Evolutionary conservation across 1,140 invertebrate species (phyloP).

Genomic region (Thaumetopoea pityocampa): DNA sequence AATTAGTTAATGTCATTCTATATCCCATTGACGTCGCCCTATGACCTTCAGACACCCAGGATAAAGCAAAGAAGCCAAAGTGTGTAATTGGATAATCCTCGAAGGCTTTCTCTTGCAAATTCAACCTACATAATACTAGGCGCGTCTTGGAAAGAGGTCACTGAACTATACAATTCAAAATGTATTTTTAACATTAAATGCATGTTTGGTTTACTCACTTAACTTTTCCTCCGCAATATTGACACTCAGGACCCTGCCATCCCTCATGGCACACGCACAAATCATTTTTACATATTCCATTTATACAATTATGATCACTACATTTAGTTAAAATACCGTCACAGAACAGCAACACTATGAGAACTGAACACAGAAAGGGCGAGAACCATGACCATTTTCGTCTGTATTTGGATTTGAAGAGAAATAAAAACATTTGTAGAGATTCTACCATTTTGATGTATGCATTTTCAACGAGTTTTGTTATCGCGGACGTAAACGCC

Average conservation of each 20-base stretch:
- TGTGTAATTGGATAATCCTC: slow-evolving; percentile 69
- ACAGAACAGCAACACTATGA: slow-evolving; percentile 75
- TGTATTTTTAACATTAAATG: slow-evolving; percentile 16
- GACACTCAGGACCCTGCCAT: slow-evolving; percentile 92
- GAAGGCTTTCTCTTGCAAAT: slow-evolving; percentile 56
- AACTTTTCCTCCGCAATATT: slow-evolving; percentile 93
- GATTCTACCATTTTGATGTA: slow-evolving; percentile 84
- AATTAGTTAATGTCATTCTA: slow-evolving; percentile 1
- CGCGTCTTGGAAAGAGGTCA: slow-evolving; percentile 63
- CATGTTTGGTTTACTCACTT: slow-evolving; percentile 79
- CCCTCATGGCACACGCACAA: slow-evolving; percentile 92
- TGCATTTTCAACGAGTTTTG: slow-evolving; percentile 74
- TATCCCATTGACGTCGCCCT: slow-evolving; percentile 5
- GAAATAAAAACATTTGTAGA: slow-evolving; percentile 89
- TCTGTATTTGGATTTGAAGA: slow-evolving; percentile 89
- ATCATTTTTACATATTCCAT: slow-evolving; percentile 84
- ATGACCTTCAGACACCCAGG: slow-evolving; percentile 45
- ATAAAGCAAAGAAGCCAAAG: slow-evolving; percentile 62
- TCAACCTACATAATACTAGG: slow-evolving; percentile 36
- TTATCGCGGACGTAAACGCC: slow-evolving; percentile 60
- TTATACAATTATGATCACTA: slow-evolving; percentile 70
- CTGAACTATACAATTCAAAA: slow-evolving; percentile 36
- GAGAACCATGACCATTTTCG: slow-evolving; percentile 80
- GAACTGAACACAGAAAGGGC: slow-evolving; percentile 72
- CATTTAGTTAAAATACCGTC: slow-evolving; percentile 71